Evolutionary conservation across 2,113 vertebrate genomes (phyloP), one percentile per base, ranked within the genome.

Genomic region (Perca flavescens): DNA sequence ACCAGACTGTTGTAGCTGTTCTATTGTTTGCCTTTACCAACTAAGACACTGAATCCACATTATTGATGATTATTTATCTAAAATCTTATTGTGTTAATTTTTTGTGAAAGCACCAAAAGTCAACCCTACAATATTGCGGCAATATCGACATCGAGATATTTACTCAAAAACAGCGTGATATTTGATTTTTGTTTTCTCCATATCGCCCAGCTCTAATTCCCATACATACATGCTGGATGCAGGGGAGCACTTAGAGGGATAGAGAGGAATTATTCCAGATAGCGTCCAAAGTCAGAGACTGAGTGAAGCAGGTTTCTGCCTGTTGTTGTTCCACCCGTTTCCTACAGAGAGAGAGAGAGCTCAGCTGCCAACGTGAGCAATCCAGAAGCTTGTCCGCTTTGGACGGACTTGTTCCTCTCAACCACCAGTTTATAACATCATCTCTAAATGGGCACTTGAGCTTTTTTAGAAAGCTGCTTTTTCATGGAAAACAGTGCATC

Each of bases 241-340:
- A 76, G 53, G 54, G 31, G 16, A 79, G 34, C 4, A n/a, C 74
- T 36, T 57, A 36, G 79, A 83, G 65, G 6, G 60, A 70, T 2
- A 79, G 57, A 86, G 66, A 82, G 72, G 67, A 67, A 31, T 64
- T 54, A 28, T 19, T 63, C 2, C 5, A 6, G 67, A 60, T 3
- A 43, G 31, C 15, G 7, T 72, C 22, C 19, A 4, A 47, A 75
- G 49, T 43, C n/a, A 77, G 40, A 74, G 5, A n/a, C 3, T 49
- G 16, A 40, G 57, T 8, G 17, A 28, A 68, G 63, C 19, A 14
- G 19, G 21, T 70, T 63, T 12, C 14, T 68, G 19, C 31, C 21
- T 16, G 28, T 64, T 49, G 2, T 43, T 43, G 40, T 43, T 43
- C n/a, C 2, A 3, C 3, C 65, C 3, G 25, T 36, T 50, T 50